Conservation (phyloP, 2,113 vertebrate species). For the Siniperca knerii region DNA sequence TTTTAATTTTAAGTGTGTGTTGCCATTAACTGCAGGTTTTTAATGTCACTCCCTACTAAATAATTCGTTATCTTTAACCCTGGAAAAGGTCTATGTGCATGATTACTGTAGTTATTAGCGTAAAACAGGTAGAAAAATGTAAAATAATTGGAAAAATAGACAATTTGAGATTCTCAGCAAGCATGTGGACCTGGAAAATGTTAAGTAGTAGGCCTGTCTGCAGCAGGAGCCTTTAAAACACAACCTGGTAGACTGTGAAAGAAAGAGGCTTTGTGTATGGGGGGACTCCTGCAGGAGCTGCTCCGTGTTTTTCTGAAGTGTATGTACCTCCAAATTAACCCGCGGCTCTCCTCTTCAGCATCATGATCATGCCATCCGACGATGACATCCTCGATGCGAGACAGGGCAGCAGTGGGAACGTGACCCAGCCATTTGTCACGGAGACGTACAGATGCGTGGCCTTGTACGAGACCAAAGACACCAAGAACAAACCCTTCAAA, state of each 20-base stretch:
- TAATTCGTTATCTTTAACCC: background rate
- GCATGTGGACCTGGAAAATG: background rate
- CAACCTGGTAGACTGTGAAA: background rate
- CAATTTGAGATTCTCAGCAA: background rate
- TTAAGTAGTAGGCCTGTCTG: background rate
- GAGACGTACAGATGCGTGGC: slow-evolving; percentile 88
- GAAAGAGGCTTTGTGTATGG: background rate
- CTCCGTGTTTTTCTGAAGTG: background rate
- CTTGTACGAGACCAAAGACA: slow-evolving; percentile 90
- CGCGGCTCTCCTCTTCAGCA: slow-evolving; percentile 73
- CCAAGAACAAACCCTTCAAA: slow-evolving; percentile 86
- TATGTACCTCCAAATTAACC: background rate
- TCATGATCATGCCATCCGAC: slow-evolving; percentile 88
- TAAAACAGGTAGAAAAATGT: background rate
- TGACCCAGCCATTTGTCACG: slow-evolving; percentile 84
- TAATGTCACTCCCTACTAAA: background rate
- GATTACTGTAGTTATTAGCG: background rate
- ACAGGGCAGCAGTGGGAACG: background rate
- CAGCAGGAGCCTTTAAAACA: background rate
- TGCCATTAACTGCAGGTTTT: background rate
- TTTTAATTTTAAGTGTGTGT: background rate
- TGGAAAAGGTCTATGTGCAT: background rate
- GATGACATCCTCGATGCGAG: slow-evolving; percentile 13
- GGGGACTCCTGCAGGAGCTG: background rate
- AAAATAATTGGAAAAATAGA: background rate